Conservation (phyloP, 2,888 invertebrate species). For the Tetranychus piercei region DNA sequence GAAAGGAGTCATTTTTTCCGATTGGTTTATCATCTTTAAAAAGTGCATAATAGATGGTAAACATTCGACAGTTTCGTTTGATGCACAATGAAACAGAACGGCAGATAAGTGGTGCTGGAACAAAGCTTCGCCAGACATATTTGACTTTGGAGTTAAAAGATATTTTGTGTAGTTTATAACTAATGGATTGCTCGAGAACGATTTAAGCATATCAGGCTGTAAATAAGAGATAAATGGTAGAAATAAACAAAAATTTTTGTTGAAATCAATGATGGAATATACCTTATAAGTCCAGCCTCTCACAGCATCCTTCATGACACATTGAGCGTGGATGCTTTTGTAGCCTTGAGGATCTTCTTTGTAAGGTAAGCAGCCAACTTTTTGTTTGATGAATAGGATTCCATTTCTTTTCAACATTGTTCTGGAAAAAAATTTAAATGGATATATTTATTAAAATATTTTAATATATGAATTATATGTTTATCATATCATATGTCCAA, state of each 20-base stretch:
- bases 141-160: conserved; percentile 23
- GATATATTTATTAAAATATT: neutral
- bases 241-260: neutral
- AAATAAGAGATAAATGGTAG: conserved; percentile 4
- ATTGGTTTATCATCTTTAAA: conserved; percentile 7
- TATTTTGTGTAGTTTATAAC: conserved; percentile 25
- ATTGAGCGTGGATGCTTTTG: conserved; percentile 55
- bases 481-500: no score
- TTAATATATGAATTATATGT: no score
- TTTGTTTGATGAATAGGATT: conserved; percentile 58
- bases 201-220: conserved; percentile 24
- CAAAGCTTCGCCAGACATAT: conserved; percentile 23
- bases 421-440: conserved; percentile 24
- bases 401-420: conserved; percentile 31
- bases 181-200: conserved; percentile 26
- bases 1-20: neutral
- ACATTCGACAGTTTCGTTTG: conserved; percentile 56
- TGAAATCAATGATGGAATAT: neutral
- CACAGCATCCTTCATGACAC: conserved; percentile 52
- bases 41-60: conserved; percentile 34
- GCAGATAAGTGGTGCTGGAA: conserved; percentile 41
- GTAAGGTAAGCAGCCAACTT: conserved; percentile 71
- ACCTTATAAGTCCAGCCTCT: conserved; percentile 43
- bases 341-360: conserved; percentile 50
- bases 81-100: conserved; percentile 58